These are phyloP conservation scores for Mesaphorura yosii DNA, from an alignment of 1,140 invertebrate species.

Conservation along the genomic window DNA sequence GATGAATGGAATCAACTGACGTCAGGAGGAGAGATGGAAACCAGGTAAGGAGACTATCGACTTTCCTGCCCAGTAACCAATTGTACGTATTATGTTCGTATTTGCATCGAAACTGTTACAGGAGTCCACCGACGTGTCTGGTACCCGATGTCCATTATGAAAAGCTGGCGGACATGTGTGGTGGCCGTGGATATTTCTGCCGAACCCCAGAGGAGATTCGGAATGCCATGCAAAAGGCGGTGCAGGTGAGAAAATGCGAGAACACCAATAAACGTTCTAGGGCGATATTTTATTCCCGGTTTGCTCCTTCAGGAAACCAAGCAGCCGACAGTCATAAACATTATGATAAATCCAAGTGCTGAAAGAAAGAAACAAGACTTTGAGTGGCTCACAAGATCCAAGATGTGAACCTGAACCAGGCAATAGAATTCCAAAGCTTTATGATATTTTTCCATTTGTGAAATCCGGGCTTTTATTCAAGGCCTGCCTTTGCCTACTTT, in stretches of 20 bases:
- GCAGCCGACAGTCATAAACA: conserved; percentile 75
- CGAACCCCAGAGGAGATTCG: conserved; percentile 61
- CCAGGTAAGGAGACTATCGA: no score
- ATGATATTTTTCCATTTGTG: no score
- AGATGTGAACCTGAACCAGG: not conserved
- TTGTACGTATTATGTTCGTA: not conserved
- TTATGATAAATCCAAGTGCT: conserved; percentile 74
- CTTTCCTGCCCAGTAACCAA: conserved; percentile 1
- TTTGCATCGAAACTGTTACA: conserved; percentile 38
- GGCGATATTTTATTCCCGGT: not conserved
- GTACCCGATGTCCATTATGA: conserved; percentile 71
- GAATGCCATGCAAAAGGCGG: conserved; percentile 51
- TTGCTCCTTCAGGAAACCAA: conserved; percentile 44
- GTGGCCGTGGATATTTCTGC: conserved; percentile 66
- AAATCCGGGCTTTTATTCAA: no score
- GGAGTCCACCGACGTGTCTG: conserved; percentile 67
- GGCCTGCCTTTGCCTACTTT: no score
- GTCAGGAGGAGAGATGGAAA: no score
- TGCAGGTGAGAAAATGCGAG: conserved; percentile 35
- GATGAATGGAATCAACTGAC: no score
- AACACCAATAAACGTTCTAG: not conserved
- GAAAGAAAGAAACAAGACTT: conserved; percentile 82
- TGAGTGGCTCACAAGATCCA: conserved; percentile 77
- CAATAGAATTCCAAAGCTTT: no score
- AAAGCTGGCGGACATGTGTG: conserved; percentile 74